Conservation (phyloP, 1,140 invertebrate genomes). For the Diabrotica virgifera region DNA sequence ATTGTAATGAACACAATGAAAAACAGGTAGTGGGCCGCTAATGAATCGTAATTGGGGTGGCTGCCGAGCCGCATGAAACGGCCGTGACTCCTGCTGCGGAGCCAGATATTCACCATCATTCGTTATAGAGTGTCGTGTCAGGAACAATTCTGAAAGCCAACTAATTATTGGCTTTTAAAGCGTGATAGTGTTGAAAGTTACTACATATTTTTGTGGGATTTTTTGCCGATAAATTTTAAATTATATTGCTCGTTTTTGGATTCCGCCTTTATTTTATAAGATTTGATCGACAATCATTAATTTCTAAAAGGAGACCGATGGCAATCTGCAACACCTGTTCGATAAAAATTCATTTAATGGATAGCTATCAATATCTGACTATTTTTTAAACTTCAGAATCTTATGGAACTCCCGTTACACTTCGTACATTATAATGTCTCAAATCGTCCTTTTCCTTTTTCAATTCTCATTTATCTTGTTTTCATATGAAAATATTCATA, state of each 20-base stretch:
- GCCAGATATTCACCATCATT: neutral
- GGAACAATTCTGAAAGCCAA: neutral
- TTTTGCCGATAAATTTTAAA: neutral
- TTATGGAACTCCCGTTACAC: no score
- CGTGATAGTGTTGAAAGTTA: neutral
- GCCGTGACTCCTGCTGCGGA: constrained; percentile 1
- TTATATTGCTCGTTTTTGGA: neutral
- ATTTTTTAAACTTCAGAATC: no score
- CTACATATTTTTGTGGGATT: neutral
- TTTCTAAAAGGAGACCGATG: no score
- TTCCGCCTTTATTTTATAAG: no score
- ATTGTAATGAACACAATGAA: constrained; percentile 2
- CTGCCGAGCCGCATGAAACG: neutral
- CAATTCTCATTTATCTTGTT: no score
- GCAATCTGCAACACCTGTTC: no score
- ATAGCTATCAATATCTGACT: no score
- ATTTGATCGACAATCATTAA: no score
- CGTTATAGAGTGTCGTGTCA: neutral
- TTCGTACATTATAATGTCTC: no score
- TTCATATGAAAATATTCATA: no score
- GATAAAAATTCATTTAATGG: no score
- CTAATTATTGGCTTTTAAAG: neutral
- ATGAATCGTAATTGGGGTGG: neutral
- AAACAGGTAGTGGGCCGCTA: constrained; percentile 1
- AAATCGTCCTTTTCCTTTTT: no score